Conservation (phyloP, 2,888 invertebrate species). For the Nasonovia ribisnigri region DNA sequence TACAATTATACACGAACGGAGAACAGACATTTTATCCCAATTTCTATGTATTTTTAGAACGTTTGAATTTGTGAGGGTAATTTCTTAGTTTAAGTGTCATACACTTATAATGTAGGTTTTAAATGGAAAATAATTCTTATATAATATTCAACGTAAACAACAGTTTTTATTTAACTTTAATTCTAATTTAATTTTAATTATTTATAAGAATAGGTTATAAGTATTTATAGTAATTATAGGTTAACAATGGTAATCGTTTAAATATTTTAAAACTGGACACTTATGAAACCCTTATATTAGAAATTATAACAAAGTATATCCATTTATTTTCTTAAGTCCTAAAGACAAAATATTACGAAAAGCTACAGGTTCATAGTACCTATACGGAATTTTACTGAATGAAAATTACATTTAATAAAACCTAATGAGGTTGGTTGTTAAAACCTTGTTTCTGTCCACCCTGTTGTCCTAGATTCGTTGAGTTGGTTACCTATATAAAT, state of each 20-base stretch:
- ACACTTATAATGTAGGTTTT: background rate
- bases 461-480: too few species aligned
- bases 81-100: background rate
- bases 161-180: background rate
- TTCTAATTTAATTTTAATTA: background rate
- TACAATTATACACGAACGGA: background rate
- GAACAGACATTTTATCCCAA: background rate
- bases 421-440: too few species aligned
- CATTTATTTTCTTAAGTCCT: background rate
- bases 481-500: too few species aligned
- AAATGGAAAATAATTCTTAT: background rate
- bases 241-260: background rate
- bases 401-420: background rate
- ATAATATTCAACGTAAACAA: background rate
- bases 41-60: background rate
- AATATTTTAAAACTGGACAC: background rate
- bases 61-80: background rate
- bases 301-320: background rate
- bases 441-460: too few species aligned
- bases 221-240: too few species aligned
- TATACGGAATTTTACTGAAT: background rate
- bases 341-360: background rate
- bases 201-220: too few species aligned
- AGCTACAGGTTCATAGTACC: background rate
- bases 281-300: background rate